Percentiles rank a stretch among this genome's conserved stretches.
Conservation (phyloP, 23 tunicate species). For the Botrylloides violaceus region DNA sequence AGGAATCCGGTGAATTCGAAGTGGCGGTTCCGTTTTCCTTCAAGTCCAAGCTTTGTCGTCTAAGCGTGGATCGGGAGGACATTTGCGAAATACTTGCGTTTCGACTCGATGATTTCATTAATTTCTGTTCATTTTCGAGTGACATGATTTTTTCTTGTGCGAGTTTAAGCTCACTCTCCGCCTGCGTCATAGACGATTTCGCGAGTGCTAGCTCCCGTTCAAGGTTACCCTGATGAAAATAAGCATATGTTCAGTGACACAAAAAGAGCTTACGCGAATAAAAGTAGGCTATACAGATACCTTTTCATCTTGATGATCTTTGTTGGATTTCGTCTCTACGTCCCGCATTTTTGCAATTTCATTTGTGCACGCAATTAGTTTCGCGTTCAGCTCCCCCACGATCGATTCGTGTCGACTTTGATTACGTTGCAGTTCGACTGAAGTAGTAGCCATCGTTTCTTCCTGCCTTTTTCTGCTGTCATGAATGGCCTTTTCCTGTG, state of each 20-base stretch:
- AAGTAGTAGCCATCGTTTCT: constrained; percentile 11
- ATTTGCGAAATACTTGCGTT: not conserved
- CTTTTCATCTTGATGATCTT: constrained; percentile 34
- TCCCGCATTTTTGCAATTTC: constrained; percentile 50
- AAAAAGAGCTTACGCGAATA: no score
- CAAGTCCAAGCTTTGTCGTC: not conserved
- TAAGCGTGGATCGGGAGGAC: not conserved
- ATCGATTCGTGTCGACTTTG: constrained; percentile 14
- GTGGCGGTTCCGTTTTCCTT: constrained; percentile 6
- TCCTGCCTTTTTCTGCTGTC: not conserved
- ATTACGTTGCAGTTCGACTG: constrained; percentile 32
- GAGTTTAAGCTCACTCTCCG: constrained; percentile 13
- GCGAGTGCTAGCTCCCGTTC: constrained; percentile 9
- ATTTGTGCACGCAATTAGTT: constrained; percentile 15
- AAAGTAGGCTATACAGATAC: no score
- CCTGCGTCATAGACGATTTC: not conserved
- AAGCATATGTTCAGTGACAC: not conserved
- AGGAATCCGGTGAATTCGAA: constrained; percentile 9
- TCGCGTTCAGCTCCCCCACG: constrained; percentile 28
- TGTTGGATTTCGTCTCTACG: constrained; percentile 23
- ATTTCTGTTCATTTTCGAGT: constrained; percentile 3
- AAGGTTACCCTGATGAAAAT: constrained; percentile 1
- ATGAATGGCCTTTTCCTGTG: not conserved
- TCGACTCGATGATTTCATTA: not conserved
- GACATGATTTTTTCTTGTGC: constrained; percentile 9